These are phyloP conservation scores for Ecdyonurus torrentis DNA, from an alignment of 2,888 invertebrate genomes.

Conservation along the genomic window DNA sequence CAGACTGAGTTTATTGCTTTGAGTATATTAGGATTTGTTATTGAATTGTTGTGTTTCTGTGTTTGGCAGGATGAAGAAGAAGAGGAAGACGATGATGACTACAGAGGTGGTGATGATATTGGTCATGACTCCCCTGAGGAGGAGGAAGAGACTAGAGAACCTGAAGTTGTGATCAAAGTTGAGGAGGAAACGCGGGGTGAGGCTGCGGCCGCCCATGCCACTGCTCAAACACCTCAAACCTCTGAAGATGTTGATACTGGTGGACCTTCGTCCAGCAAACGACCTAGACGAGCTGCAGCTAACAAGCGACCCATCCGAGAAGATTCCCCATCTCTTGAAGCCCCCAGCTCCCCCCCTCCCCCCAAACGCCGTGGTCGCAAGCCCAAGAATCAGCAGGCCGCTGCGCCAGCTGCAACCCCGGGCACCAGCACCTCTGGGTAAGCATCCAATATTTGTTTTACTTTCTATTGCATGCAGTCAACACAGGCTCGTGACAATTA, in stretches of 20 bases:
- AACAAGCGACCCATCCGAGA: slow-evolving; percentile 1
- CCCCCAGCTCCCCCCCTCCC: neutral
- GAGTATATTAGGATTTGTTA: no score
- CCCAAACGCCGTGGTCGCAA: neutral
- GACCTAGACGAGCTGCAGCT: neutral
- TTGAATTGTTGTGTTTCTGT: no score
- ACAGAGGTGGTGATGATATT: neutral
- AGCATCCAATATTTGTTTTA: neutral
- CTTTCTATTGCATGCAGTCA: neutral
- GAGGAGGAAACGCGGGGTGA: slow-evolving; percentile 8
- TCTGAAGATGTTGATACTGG: neutral
- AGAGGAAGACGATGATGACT: neutral
- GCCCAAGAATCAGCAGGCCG: neutral
- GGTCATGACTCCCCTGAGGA: neutral
- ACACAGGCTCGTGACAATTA: neutral
- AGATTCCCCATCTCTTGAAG: neutral
- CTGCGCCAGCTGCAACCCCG: neutral
- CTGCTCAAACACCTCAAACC: neutral
- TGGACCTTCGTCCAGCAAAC: neutral
- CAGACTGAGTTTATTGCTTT: no score
- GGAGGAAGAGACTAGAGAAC: slow-evolving; percentile 10
- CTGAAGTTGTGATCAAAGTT: slow-evolving; percentile 11
- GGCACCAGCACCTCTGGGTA: neutral
- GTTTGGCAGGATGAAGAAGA: neutral
- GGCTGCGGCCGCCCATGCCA: neutral